Base-by-base conservation (phyloP, 2,888 invertebrate genomes). In the Harmothoe impar region DNA sequence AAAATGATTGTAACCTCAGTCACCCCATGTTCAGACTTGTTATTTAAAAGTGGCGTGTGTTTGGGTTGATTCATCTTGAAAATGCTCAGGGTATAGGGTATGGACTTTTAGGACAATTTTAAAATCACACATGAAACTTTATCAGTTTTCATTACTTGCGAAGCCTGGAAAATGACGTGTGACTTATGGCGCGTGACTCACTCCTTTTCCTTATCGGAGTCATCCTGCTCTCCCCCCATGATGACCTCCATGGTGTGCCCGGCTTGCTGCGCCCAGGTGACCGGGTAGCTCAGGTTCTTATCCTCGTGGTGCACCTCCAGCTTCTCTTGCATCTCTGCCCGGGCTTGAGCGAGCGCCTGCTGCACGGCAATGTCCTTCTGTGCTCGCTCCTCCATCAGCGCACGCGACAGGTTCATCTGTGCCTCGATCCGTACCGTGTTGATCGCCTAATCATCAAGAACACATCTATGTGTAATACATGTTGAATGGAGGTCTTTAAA, bases 321-420 rank as follows among this genome's bases (percentile, higher is more conserved):
- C 92, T 95, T 95, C 35, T 94, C 94, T 56, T 94, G 94, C 90
- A 95, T 93, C 78, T 94, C 95, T 0, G 94, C 93, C 20, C 95
- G 92, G 0, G 94, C 94, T 78, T 95, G 94, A 0, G 94, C 94
- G 72, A 95, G 91, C 0, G 95, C 95, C 91, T 95, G 94, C 91
- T 95, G 95, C 1, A 95, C 93, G 7, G 95, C 95, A 5, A 95
- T 94, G 88, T 95, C 95, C 91, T 95, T 95, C 92, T 95, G 95
- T 5, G 94, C 93, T 72, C 95, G 92, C 90, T 95, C 95, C 78
- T 95, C 95, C 91, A 95, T 94, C 33, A 95, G 90, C 12, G 95
- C 94, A 25, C 95, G 92, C 0, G 94, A 94, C 85, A 96, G 89
- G 72, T 94, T 94, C 92, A 95, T 93, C 92, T 95, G 95, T 0